Conservation (phyloP, 1,140 invertebrate genomes). For the Trichonephila clavipes region DNA sequence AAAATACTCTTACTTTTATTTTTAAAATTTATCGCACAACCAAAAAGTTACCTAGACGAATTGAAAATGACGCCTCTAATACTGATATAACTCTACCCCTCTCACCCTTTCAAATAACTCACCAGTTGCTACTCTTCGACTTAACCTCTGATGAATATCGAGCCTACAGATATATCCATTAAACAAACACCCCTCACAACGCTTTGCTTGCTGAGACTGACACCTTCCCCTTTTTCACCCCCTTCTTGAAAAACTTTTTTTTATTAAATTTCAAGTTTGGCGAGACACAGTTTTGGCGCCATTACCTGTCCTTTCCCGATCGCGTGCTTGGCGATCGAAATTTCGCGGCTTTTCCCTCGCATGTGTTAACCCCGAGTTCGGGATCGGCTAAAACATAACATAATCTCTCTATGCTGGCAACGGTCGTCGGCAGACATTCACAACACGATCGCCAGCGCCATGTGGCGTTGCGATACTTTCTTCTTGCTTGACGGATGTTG, state of each 20-base stretch:
- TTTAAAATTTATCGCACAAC: no score
- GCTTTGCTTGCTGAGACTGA: not conserved
- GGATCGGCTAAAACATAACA: conserved; percentile 54
- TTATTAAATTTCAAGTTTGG: not conserved
- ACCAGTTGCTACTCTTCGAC: not conserved
- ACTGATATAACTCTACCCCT: no score
- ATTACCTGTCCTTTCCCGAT: not conserved
- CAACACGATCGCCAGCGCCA: conserved; percentile 49
- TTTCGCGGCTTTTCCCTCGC: conserved; percentile 44
- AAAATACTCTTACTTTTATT: no score
- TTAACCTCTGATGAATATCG: not conserved
- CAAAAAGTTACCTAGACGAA: no score
- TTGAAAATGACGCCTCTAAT: no score
- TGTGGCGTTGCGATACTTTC: conserved; percentile 43
- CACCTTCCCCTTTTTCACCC: not conserved
- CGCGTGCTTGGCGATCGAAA: conserved; percentile 63
- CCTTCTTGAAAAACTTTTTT: not conserved
- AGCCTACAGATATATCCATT: not conserved
- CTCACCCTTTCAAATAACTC: not conserved
- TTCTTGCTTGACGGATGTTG: not conserved
- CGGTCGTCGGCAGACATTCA: conserved; percentile 46
- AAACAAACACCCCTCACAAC: not conserved
- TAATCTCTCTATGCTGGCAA: conserved; percentile 52
- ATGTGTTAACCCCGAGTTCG: conserved; percentile 41
- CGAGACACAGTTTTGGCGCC: not conserved